Evolutionary conservation across 2,888 invertebrate genomes (phyloP), one percentile per base, ranked within the genome.

Genomic region (Iphiclides podalirius): DNA sequence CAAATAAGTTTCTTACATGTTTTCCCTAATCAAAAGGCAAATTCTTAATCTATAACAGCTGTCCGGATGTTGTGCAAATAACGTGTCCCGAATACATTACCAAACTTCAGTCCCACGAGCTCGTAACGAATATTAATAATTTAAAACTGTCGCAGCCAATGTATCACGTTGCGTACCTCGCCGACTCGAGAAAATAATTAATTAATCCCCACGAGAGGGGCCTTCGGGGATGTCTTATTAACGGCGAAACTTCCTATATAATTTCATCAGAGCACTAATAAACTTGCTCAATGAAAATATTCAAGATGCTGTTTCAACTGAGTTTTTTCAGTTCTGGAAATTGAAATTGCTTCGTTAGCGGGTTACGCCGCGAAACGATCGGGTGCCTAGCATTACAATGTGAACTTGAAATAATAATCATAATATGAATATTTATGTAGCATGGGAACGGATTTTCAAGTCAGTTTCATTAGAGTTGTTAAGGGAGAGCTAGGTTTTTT

Each of bases 131-230:
- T 15, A 41, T 26, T 36, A 14, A 41, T 36, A 41, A 47, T 37
- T 36, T 17, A 36, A 47, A 43, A 43, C 15, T 47, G 47, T 36
- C 36, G 12, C 28, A 28, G 31, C 17, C 17, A 41, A 36, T 41
- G 34, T 41, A 36, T 41, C 35, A 31, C 41, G 35, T 41, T 47
- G 17, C 40, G 11, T 2, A n/a, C n/a, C n/a, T 35, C 4, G 36
- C 12, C 15, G 37, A 36, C 31, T 36, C 14, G 26, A 37, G 44
- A 28, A 31, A 37, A 31, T 31, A 31, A 31, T 31, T 45, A 37
- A 45, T 37, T 45, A 45, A 45, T 45, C 26, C 37, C 14, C 6
- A 16, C 1, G 37, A 4, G 37, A 37, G 44, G 12, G 7, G 23
- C 26, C 13, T 36, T 26, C 4, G 26, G 14, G 43, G 26, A n/a